These are phyloP conservation scores for Tiaroga cobitis DNA, from an alignment of 2,797 vertebrate genomes.

Conservation along the genomic window DNA sequence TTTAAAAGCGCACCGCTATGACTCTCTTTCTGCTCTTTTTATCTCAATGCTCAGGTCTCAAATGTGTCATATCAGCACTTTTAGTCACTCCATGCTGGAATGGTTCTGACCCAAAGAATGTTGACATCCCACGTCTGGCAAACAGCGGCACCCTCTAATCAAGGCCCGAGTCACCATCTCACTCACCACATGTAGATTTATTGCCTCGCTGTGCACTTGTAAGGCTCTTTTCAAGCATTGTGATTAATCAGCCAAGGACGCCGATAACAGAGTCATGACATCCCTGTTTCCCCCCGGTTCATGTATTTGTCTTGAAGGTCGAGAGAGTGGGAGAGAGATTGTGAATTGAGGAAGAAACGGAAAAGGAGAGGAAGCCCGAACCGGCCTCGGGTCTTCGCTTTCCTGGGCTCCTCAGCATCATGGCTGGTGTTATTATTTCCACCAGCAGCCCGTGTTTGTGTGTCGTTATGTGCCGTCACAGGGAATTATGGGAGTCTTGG, in stretches of 20 bases:
- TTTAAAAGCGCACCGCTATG: constrained; percentile 32
- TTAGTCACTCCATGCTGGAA: constrained; percentile 9
- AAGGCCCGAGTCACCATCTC: constrained; percentile 32
- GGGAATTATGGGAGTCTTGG: constrained; percentile 61
- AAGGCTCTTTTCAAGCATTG: constrained; percentile 13
- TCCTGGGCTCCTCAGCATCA: constrained; percentile 36
- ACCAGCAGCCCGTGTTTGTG: constrained; percentile 53
- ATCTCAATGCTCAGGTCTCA: neutral
- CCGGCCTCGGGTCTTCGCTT: neutral
- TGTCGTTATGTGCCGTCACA: constrained; percentile 58
- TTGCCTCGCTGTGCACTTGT: constrained; percentile 14
- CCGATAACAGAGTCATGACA: constrained; percentile 37
- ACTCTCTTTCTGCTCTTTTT: constrained; percentile 13
- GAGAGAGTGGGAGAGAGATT: constrained; percentile 12
- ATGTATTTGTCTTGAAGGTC: constrained; percentile 34
- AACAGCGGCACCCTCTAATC: constrained; percentile 43
- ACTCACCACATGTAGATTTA: constrained; percentile 31
- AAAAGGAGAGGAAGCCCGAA: constrained; percentile 16
- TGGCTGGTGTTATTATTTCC: constrained; percentile 46
- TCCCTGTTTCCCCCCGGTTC: constrained; percentile 11
- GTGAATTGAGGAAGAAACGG: constrained; percentile 10
- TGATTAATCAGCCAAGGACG: constrained; percentile 42
- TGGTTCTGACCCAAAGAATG: constrained; percentile 35
- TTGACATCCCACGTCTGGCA: constrained; percentile 30
- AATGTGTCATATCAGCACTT: constrained; percentile 40